These are phyloP conservation scores for Corydoras sp. DNA, from an alignment of 2,113 vertebrate species.

Conservation along the genomic window DNA sequence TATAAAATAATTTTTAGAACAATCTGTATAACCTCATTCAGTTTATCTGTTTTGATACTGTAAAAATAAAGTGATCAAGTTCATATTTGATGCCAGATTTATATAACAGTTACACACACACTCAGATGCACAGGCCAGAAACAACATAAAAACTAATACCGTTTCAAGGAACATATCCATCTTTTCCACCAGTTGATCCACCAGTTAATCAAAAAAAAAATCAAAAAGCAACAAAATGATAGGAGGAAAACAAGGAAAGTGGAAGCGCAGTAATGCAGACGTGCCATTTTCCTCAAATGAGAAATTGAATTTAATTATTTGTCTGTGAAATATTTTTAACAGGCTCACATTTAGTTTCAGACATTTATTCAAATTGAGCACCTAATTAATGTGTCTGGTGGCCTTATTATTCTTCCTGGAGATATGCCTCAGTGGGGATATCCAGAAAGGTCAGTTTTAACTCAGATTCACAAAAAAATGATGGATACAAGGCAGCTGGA, in stretches of 20 bases:
- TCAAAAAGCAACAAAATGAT: constrained; percentile 15
- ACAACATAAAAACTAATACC: constrained; percentile 59
- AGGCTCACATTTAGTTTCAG: constrained; percentile 72
- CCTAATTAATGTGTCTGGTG: constrained; percentile 88
- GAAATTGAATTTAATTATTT: constrained; percentile 57
- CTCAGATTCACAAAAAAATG: constrained; percentile 55
- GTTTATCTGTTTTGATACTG: background rate
- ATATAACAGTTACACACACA: constrained; percentile 65
- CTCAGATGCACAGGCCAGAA: constrained; percentile 33
- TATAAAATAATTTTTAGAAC: too few species aligned
- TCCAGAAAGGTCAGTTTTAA: constrained; percentile 66
- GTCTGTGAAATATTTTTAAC: constrained; percentile 85
- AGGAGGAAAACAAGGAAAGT: constrained; percentile 2
- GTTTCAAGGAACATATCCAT: constrained; percentile 74
- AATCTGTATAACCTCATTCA: background rate
- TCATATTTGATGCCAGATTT: constrained; percentile 53
- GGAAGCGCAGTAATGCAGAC: constrained; percentile 36
- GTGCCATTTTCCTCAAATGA: constrained; percentile 46
- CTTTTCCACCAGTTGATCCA: constrained; percentile 62
- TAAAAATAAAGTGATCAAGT: too few species aligned
- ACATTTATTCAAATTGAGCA: constrained; percentile 82
- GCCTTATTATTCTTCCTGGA: constrained; percentile 81
- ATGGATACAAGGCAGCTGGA: constrained; percentile 18
- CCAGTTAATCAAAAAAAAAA: constrained; percentile 28
- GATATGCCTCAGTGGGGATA: constrained; percentile 63